Conservation (phyloP, 2,888 invertebrate species). For the Pomacea canaliculata region DNA sequence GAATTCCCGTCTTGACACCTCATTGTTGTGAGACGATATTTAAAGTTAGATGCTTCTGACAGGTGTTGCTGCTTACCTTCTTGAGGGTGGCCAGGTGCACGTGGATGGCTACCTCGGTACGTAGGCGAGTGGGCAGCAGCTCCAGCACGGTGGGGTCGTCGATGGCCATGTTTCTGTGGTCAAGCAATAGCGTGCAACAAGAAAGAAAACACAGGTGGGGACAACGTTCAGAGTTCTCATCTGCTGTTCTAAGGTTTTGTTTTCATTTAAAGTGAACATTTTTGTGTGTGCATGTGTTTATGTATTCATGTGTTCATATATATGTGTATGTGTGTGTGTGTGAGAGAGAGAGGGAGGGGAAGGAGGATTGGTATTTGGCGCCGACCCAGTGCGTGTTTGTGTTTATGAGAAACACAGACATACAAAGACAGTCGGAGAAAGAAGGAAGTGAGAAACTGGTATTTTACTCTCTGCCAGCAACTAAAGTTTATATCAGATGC, state of each 20-base stretch:
- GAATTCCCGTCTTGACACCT: too few species aligned
- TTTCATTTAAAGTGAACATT: neutral
- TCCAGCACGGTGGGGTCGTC: constrained; percentile 54
- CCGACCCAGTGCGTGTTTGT: too few species aligned
- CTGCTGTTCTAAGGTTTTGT: neutral
- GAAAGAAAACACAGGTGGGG: neutral
- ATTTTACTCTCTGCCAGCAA: too few species aligned
- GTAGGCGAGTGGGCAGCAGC: constrained; percentile 54
- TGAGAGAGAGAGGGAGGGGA: neutral
- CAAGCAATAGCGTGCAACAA: neutral
- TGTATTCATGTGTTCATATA: neutral
- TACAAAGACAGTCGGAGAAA: too few species aligned
- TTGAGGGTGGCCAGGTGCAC: constrained; percentile 59
- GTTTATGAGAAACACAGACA: too few species aligned
- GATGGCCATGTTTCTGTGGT: constrained; percentile 53
- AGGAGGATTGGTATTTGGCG: too few species aligned
- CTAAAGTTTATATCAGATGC: too few species aligned
- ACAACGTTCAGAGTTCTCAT: neutral
- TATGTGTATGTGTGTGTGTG: neutral
- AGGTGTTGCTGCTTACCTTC: constrained; percentile 40
- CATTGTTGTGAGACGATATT: too few species aligned
- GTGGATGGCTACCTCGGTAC: constrained; percentile 61
- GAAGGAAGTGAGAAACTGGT: too few species aligned
- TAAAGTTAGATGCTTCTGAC: too few species aligned
- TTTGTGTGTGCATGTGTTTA: neutral